Percentiles rank a stretch among this genome's conserved stretches.
Conservation (phyloP, 2,888 invertebrate genomes). For the Trisateles emortualis region DNA sequence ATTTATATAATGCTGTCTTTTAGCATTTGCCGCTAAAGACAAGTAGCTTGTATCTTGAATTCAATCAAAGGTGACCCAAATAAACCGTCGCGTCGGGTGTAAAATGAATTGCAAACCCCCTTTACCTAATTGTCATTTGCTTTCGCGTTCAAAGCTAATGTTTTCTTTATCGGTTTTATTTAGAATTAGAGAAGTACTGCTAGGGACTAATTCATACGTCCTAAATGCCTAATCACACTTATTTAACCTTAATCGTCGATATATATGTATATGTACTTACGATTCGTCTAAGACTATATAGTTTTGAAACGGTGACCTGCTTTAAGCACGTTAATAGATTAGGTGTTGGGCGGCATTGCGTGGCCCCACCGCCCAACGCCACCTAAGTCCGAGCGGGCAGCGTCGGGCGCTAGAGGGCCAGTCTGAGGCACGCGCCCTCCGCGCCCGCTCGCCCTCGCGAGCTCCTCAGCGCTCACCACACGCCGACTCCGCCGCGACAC, state of each 20-base stretch:
- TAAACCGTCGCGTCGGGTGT: neutral
- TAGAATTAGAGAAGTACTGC: neutral
- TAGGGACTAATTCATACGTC: no score
- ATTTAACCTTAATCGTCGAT: constrained; percentile 10
- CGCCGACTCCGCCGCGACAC: constrained; percentile 37
- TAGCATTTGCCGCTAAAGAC: constrained; percentile 6
- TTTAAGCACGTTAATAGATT: constrained; percentile 74
- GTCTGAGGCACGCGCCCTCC: constrained; percentile 82
- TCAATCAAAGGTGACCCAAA: neutral
- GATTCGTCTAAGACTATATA: constrained; percentile 40
- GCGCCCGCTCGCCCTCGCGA: constrained; percentile 77
- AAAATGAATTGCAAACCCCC: constrained; percentile 1
- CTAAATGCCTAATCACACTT: neutral
- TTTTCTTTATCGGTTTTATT: neutral
- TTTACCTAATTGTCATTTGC: neutral
- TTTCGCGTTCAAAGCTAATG: neutral
- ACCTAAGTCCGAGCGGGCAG: constrained; percentile 73
- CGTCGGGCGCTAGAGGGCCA: constrained; percentile 62
- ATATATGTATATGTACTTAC: constrained; percentile 32
- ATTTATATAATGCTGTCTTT: constrained; percentile 8
- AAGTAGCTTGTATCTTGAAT: neutral
- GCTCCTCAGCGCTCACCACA: constrained; percentile 45
- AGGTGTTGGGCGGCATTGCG: constrained; percentile 66
- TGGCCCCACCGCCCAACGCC: constrained; percentile 65
- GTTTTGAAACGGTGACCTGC: constrained; percentile 74